phyloP scores from a whole-genome alignment of 1,140 invertebrate genomes.

The Antheraea pernyi region DNA sequence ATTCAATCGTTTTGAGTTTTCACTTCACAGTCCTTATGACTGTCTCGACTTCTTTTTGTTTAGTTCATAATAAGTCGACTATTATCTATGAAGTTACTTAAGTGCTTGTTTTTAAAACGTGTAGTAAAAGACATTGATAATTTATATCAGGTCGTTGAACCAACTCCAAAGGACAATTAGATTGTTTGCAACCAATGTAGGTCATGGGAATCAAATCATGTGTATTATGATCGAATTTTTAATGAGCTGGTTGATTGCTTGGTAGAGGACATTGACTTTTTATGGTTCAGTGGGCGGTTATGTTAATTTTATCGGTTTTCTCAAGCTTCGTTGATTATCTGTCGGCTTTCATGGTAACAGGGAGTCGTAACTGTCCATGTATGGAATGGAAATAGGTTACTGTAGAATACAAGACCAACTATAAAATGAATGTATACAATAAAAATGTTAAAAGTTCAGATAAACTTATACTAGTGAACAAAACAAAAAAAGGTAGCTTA shows the following conservation, averaged over 20 bases:
- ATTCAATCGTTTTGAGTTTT: too few relatives aligned
- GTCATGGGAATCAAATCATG: constrained; percentile 46
- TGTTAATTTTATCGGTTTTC: constrained; percentile 27
- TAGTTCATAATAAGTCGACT: too few relatives aligned
- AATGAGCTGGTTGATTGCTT: constrained; percentile 47
- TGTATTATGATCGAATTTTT: constrained; percentile 37
- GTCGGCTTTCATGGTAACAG: not conserved
- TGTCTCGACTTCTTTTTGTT: too few relatives aligned
- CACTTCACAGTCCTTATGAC: too few relatives aligned
- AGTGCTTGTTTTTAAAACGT: too few relatives aligned
- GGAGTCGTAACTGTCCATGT: not conserved
- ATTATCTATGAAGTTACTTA: too few relatives aligned
- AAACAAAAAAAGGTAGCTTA: too few relatives aligned
- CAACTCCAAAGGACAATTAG: not conserved
- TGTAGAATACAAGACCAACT: not conserved
- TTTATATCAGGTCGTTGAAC: constrained; percentile 2
- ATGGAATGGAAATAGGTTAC: not conserved
- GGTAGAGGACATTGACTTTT: constrained; percentile 48
- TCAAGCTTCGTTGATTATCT: not conserved
- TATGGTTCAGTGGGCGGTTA: constrained; percentile 33
- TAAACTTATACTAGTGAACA: too few relatives aligned
- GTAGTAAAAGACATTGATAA: not conserved
- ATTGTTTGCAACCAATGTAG: constrained; percentile 39
- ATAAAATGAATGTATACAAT: not conserved
- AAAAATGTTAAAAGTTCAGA: too few relatives aligned